Percentiles rank a stretch among this genome's conserved stretches.
These are phyloP conservation scores for Copidosoma floridanum DNA, from an alignment of 1,140 invertebrate species.

Conservation along the genomic window DNA sequence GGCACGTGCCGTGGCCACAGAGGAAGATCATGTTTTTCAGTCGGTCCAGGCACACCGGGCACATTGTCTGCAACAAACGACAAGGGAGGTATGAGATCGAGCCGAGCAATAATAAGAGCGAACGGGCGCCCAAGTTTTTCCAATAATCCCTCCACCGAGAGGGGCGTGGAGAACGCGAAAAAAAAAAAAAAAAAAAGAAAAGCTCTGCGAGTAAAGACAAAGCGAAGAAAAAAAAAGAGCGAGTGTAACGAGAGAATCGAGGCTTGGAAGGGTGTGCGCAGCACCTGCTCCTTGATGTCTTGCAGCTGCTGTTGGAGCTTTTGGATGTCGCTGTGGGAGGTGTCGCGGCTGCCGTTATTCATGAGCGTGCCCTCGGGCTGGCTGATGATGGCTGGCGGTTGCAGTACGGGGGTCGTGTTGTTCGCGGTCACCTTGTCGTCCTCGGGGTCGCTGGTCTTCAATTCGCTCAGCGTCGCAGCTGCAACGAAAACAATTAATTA, in stretches of 20 bases:
- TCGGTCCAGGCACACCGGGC: constrained; percentile 94
- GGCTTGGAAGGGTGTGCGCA: too few relatives aligned
- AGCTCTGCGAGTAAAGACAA: background rate
- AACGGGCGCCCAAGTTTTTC: too few relatives aligned
- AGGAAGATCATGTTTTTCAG: constrained; percentile 98
- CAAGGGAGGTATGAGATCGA: background rate
- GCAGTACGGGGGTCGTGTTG: background rate
- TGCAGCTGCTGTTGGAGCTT: constrained; percentile 94
- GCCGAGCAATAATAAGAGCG: too few relatives aligned
- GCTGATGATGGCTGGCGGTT: background rate
- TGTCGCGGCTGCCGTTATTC: constrained; percentile 81
- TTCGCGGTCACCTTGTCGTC: constrained; percentile 1
- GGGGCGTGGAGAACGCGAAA: background rate
- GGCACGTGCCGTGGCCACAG: constrained; percentile 95
- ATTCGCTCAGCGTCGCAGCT: constrained; percentile 5
- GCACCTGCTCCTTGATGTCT: constrained; percentile 95
- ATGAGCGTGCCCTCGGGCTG: constrained; percentile 57
- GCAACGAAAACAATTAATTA: background rate
- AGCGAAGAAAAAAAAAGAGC: background rate
- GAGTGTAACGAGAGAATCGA: too few relatives aligned
- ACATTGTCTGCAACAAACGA: constrained; percentile 81
- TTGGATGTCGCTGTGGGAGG: constrained; percentile 78
- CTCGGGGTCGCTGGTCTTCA: background rate
- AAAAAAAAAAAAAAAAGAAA: too few relatives aligned
- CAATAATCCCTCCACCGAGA: too few relatives aligned